These are phyloP conservation scores for Loripinus fragilis DNA, from an alignment of 2,888 invertebrate species.

Conservation along the genomic window DNA sequence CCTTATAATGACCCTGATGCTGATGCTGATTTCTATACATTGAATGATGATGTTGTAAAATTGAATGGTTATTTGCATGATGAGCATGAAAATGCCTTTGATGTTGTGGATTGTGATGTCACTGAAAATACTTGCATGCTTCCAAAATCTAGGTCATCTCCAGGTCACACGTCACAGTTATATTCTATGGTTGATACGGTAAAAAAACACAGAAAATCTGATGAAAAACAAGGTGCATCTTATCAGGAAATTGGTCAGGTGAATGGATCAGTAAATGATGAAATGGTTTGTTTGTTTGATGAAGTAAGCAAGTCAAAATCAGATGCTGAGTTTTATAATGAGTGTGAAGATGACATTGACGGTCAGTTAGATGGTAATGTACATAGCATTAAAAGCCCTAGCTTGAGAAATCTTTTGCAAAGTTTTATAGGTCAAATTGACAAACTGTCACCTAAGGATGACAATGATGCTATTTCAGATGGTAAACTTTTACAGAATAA, in stretches of 20 bases:
- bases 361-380: not conserved
- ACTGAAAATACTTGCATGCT: not conserved
- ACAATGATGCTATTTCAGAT: not conserved
- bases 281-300: not conserved
- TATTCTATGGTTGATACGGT: not conserved
- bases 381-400: slow-evolving; percentile 6
- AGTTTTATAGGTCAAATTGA: slow-evolving; percentile 26
- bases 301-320: not conserved
- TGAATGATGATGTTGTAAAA: slow-evolving; percentile 1
- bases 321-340: not conserved
- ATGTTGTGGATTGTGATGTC: not conserved
- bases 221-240: not conserved
- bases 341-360: not conserved
- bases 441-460: slow-evolving; percentile 6
- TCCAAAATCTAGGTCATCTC: slow-evolving; percentile 7
- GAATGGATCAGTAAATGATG: not conserved
- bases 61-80: not conserved
- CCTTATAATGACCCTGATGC: not conserved
- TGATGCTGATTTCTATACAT: not conserved
- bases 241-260: not conserved
- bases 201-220: not conserved
- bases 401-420: slow-evolving; percentile 28
- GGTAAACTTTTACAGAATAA: too few species aligned
- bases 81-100: not conserved
- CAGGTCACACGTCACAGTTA: not conserved